These are phyloP conservation scores for Ciconia maguari DNA, from an alignment of 2,113 vertebrate species.

Conservation along the genomic window DNA sequence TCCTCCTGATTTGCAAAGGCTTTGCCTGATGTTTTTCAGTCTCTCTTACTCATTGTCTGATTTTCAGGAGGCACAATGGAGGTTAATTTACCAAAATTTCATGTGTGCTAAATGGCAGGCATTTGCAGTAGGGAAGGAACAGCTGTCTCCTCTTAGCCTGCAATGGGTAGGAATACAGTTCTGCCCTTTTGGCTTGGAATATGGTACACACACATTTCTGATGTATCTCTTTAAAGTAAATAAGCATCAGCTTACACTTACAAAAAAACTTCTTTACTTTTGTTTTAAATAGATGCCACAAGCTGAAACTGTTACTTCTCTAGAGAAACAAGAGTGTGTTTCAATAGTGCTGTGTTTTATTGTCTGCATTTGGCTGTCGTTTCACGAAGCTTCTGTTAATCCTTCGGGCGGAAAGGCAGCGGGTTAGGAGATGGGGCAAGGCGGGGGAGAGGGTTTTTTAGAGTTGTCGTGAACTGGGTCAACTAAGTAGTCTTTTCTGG, in stretches of 20 bases:
- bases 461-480: neutral
- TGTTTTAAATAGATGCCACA: neutral
- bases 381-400: neutral
- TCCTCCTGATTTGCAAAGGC: neutral
- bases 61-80: neutral
- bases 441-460: neutral
- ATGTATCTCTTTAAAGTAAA: neutral
- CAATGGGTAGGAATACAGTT: neutral
- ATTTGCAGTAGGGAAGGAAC: neutral
- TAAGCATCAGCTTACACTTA: neutral
- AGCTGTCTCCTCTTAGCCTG: neutral
- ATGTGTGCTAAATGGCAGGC: neutral
- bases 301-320: neutral
- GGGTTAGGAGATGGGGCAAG: neutral
- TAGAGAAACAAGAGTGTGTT: neutral
- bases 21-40: neutral
- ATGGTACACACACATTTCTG: neutral
- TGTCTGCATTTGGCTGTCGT: neutral
- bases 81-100: neutral
- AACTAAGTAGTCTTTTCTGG: neutral
- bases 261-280: neutral
- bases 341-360: neutral
- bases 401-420: neutral
- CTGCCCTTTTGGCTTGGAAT: constrained; percentile 23
- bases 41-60: neutral